Evolutionary conservation across 2,113 vertebrate species (phyloP), one percentile per base, ranked within the genome.

Genomic region (Ceyx cyanopectus): DNA sequence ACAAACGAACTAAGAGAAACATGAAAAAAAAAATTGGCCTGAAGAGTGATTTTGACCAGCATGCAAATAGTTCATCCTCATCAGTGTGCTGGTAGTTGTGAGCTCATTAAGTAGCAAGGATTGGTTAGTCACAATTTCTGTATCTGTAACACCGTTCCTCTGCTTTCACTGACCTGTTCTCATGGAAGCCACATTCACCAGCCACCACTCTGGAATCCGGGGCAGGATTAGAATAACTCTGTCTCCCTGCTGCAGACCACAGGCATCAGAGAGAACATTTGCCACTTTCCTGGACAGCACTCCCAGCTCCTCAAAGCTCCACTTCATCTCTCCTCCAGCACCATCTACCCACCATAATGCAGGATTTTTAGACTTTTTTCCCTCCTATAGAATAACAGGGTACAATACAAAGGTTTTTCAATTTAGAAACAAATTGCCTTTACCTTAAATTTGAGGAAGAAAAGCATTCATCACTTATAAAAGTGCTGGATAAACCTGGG

Each of bases 131-230:
- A 68, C 30, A 14, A 6, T n/a, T 60, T 62, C 67, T 41, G 4
- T 40, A 61, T 17, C 53, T 7, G 5, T 37, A 23, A 46, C 12
- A 45, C 3, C 11, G 21, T 41, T 37, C 43, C 40, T n/a, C 3
- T 18, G 34, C 32, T 57, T 74, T 72, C 62, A 92, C 96, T 61
- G 41, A 98, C 98, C 98, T 95, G 98, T 98, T 94, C 98, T 96
- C 48, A 98, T 81, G 88, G 98, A 98, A 40, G 98, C 98, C 58
- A 98, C 84, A 30, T 98, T 98, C 51, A 98, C 89, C 80, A 99
- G 97, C 98, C 98, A 99, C 98, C 98, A 98, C 91, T 98, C 98
- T 1, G 98, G 98, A 30, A 98, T 74, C 57, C 96, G 92, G 43
- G 98, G 98, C 34, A 98, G 95, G 77, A 98, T 95, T 23, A 98